Evolutionary conservation across 2,797 vertebrate species (phyloP).

Genomic region (Semotilus atromaculatus): DNA sequence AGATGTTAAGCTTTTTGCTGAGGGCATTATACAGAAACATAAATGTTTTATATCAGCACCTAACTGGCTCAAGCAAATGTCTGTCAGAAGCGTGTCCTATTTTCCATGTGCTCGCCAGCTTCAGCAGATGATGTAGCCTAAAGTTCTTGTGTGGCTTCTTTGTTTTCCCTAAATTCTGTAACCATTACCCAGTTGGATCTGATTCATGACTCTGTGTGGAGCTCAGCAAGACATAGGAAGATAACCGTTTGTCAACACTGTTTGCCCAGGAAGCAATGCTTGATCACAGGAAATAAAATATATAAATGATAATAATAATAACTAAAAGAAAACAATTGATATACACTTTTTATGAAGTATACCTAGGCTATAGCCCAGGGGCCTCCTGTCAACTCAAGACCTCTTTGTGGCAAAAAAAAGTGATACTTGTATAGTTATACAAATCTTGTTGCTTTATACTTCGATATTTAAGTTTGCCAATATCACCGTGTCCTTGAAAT

Average conservation of each 20-base stretch:
- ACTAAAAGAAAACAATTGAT: background rate
- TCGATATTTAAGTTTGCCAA: background rate
- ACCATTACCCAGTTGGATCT: conserved; percentile 10
- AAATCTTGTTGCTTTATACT: too few relatives aligned
- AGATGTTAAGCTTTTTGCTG: conserved; percentile 61
- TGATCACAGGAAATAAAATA: conserved; percentile 10
- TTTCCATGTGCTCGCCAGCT: conserved; percentile 30
- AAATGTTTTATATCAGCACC: conserved; percentile 48
- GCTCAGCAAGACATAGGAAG: background rate
- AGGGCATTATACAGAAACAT: conserved; percentile 49
- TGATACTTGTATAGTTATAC: background rate
- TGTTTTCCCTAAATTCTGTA: conserved; percentile 32
- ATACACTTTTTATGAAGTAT: background rate
- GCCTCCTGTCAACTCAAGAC: background rate
- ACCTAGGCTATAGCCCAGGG: background rate
- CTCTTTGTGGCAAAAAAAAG: background rate
- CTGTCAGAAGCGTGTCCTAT: conserved; percentile 43
- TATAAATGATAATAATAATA: background rate
- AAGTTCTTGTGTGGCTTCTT: conserved; percentile 23
- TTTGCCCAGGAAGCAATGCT: conserved; percentile 7
- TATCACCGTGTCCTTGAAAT: conserved; percentile 9
- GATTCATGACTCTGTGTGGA: conserved; percentile 42
- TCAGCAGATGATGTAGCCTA: conserved; percentile 22
- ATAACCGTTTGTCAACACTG: background rate
- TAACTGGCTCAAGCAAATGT: conserved; percentile 38